Conservation (phyloP, 30 jellyfish, hydroid and myxozoan genomes). For the Morbakka virulenta region DNA sequence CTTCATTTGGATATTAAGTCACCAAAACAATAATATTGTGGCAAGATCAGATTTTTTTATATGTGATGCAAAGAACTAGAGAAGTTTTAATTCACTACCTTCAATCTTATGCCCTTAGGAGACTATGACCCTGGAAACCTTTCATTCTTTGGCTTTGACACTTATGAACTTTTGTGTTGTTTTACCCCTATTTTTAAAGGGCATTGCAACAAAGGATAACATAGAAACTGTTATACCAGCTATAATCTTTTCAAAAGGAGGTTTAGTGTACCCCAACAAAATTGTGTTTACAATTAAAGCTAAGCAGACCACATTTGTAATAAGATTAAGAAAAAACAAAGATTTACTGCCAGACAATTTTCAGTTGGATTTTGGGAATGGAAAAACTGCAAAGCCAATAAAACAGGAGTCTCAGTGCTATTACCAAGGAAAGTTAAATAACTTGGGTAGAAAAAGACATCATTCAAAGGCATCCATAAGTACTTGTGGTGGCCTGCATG, state of each 20-base stretch:
- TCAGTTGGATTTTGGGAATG: neutral
- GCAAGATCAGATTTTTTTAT: too few species aligned
- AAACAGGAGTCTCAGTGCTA: neutral
- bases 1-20: too few species aligned
- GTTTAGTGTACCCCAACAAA: neutral
- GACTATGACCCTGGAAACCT: too few species aligned
- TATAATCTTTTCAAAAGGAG: neutral
- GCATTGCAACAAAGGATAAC: neutral
- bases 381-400: neutral
- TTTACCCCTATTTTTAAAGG: neutral
- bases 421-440: neutral
- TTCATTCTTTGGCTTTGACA: too few species aligned
- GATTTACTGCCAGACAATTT: neutral
- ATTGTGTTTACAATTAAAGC: neutral
- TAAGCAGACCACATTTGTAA: neutral
- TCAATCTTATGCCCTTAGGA: too few species aligned
- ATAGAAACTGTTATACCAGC: neutral
- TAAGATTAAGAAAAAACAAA: neutral
- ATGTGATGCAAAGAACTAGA: too few species aligned
- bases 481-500: neutral
- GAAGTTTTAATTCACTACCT: too few species aligned
- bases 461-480: neutral
- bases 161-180: neutral
- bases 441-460: neutral
- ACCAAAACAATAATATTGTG: too few species aligned